phyloP scores from a whole-genome alignment of 2,888 invertebrate species.

The Tribolium freemani region DNA sequence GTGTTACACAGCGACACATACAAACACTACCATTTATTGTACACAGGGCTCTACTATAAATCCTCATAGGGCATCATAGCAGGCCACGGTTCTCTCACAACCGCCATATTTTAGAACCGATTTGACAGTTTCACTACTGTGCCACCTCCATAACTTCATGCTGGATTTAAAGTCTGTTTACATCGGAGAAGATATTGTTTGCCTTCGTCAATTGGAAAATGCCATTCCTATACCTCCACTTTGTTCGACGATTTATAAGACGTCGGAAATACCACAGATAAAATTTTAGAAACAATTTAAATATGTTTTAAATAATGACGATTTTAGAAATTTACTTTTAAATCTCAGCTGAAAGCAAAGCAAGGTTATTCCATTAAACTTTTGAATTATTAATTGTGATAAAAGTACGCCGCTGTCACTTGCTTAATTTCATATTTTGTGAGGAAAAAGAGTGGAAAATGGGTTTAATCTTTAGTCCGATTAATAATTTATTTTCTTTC shows the following conservation, averaged over 20 bases:
- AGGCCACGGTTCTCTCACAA: slow-evolving; percentile 40
- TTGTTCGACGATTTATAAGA: slow-evolving; percentile 32
- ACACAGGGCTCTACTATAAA: slow-evolving; percentile 41
- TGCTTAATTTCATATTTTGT: slow-evolving; percentile 30
- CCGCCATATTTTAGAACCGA: slow-evolving; percentile 49
- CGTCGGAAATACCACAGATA: slow-evolving; percentile 3
- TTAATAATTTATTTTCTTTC: slow-evolving; percentile 12
- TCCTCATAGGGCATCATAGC: slow-evolving; percentile 42
- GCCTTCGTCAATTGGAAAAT: slow-evolving; percentile 31
- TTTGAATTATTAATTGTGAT: slow-evolving; percentile 39
- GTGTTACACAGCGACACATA: slow-evolving; percentile 35
- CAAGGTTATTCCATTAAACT: slow-evolving; percentile 40
- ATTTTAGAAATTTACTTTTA: slow-evolving; percentile 24
- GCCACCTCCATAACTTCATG: slow-evolving; percentile 51
- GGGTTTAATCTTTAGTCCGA: slow-evolving; percentile 19
- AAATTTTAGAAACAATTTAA: slow-evolving; percentile 20
- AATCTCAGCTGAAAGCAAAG: slow-evolving; percentile 19
- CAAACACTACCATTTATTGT: slow-evolving; percentile 45
- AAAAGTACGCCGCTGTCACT: slow-evolving; percentile 32
- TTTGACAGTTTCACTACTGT: slow-evolving; percentile 53
- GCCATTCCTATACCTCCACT: slow-evolving; percentile 27
- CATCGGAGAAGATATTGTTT: slow-evolving; percentile 46
- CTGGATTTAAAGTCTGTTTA: slow-evolving; percentile 52
- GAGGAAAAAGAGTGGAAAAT: slow-evolving; percentile 22
- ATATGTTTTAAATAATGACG: neutral